Evolutionary conservation across 2,797 vertebrate species (phyloP), one percentile per base, ranked within the genome.

Genomic region (Nannoperca obscura): DNA sequence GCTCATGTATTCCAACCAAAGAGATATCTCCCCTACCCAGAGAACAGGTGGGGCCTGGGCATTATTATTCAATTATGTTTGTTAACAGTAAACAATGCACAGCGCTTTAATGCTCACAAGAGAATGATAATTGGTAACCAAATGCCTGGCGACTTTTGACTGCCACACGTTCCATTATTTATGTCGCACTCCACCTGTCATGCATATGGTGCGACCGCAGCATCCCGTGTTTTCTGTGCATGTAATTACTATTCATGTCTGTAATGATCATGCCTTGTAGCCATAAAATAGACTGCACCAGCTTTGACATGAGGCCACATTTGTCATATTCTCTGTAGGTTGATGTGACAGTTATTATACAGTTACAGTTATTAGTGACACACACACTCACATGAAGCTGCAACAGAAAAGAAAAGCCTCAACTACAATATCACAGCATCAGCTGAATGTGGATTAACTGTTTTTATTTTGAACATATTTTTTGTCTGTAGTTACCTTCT

Each of bases 11-110:
- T 89, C 77, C 74, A 84, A 76, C 85, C 83, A 80, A 83, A 85
- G 73, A 86, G 77, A 76, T 50, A 71, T 86, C 76, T 87, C 62
- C 63, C 67, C 59, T 78, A 63, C 75, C 78, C 76, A 57, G 76
- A 64, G 88, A 93, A 89, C 91, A 93, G 92, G 92, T 93, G 90
- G 89, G 76, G 75, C 74, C 73, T 5, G 27, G 36, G 83, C 75
- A 85, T 92, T 90, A 90, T 94, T 90, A 93, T 94, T 94, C 87
- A 94, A 91, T 94, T 92, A 91, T 11, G 38, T 91, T 80, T 83
- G 86, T 88, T 90, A 83, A 84, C 62, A 46, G 88, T 93, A 93
- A 93, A 93, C 90, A 89, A 83, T 88, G 84, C 86, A 86, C 81
- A 79, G 54, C 7, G 40, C 80, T 91, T 89, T 90, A 91, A 86